These are phyloP conservation scores for Sinella curviseta DNA, from an alignment of 1,140 invertebrate species.

Conservation along the genomic window DNA sequence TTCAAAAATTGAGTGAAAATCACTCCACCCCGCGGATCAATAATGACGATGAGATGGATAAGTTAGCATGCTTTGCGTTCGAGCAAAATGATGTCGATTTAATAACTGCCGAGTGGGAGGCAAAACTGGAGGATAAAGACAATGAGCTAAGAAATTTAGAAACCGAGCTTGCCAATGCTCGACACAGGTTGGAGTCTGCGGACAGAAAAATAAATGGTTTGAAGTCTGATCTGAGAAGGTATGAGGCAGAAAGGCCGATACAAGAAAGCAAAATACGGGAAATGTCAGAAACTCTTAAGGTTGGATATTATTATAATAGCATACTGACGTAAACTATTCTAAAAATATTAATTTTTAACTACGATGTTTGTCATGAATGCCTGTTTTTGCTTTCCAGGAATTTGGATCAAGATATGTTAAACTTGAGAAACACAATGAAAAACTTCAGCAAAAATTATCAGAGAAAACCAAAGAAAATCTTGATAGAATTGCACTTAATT, in stretches of 20 bases:
- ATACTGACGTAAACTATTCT: too few relatives aligned
- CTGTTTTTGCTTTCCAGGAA: background rate
- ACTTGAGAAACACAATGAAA: background rate
- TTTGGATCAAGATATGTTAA: background rate
- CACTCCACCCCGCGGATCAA: background rate
- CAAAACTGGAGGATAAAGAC: background rate
- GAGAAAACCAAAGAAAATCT: background rate
- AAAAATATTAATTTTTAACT: too few relatives aligned
- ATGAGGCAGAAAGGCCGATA: background rate
- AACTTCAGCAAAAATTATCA: constrained; percentile 21
- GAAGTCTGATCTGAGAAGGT: background rate
- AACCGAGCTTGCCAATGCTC: background rate
- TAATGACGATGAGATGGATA: constrained; percentile 26
- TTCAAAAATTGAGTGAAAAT: background rate
- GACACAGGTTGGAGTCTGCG: background rate
- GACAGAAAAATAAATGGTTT: background rate
- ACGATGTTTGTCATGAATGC: too few relatives aligned
- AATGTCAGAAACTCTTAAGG: constrained; percentile 25
- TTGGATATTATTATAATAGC: background rate
- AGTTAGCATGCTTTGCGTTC: constrained; percentile 30
- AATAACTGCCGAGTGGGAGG: constrained; percentile 19
- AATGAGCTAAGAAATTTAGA: background rate
- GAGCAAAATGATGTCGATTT: constrained; percentile 20
- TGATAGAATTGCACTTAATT: background rate
- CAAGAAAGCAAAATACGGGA: constrained; percentile 25